Percentiles rank a stretch among this genome's conserved stretches.
phyloP scores from a whole-genome alignment of 2,113 vertebrate genomes.

The Donacobius atricapilla region DNA sequence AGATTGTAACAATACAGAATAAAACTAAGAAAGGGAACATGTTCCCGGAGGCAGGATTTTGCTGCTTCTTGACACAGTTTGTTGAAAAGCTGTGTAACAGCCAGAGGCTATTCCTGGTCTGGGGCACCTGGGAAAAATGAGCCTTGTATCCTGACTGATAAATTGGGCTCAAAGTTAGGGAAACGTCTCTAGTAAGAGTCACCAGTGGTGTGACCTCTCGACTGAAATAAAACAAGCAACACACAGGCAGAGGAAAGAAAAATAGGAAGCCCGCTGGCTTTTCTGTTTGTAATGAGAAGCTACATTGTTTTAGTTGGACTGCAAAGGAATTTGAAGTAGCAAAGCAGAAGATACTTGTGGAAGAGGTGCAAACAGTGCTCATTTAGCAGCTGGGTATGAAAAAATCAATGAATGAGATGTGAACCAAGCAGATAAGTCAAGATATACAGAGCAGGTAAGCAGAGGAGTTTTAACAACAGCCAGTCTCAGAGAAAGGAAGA shows the following conservation, averaged over 20 bases:
- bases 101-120: conserved; percentile 72
- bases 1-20: conserved; percentile 22
- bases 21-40: conserved; percentile 47
- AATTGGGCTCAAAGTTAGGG: conserved; percentile 65
- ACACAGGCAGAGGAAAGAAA: background rate
- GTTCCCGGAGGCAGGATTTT: conserved; percentile 64
- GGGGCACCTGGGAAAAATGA: conserved; percentile 67
- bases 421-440: conserved; percentile 45
- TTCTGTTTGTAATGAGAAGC: conserved; percentile 30
- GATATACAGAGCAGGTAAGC: conserved; percentile 53
- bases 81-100: conserved; percentile 62
- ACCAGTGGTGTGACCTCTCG: conserved; percentile 7
- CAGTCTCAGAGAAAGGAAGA: conserved; percentile 36
- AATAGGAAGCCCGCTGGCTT: conserved; percentile 4
- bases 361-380: conserved; percentile 30
- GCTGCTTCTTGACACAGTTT: conserved; percentile 69
- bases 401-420: conserved; percentile 44
- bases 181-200: conserved; percentile 27
- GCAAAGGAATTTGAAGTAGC: conserved; percentile 13
- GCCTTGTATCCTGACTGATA: conserved; percentile 61
- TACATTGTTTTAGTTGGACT: background rate
- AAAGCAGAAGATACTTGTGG: conserved; percentile 13
- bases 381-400: conserved; percentile 43
- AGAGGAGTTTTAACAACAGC: conserved; percentile 48
- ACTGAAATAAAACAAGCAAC: conserved; percentile 36